phyloP scores from a whole-genome alignment of 2,113 vertebrate genomes.

The Cyrtonyx montezumae region DNA sequence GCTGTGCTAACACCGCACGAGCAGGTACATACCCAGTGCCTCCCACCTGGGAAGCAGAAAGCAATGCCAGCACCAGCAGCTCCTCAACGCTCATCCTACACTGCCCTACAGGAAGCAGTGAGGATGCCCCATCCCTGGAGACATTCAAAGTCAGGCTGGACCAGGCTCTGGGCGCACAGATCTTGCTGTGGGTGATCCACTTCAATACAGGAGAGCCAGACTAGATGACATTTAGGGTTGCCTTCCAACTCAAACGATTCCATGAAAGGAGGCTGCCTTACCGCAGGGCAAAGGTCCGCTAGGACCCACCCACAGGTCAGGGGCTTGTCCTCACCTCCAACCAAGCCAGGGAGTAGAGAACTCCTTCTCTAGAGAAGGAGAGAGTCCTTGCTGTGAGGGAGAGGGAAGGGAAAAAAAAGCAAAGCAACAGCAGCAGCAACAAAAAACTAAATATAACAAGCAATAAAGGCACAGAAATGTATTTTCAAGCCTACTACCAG shows the following conservation, averaged over 20 bases:
- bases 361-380: too few relatives aligned
- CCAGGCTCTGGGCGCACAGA: too few relatives aligned
- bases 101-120: fast-evolving
- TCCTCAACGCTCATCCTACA: too few relatives aligned
- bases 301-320: not conserved
- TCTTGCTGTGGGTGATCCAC: too few relatives aligned
- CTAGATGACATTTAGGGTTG: not conserved
- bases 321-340: fast-evolving
- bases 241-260: not conserved
- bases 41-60: not conserved
- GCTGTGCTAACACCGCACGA: not conserved
- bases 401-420: not conserved
- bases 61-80: too few relatives aligned
- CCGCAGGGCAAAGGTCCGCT: not conserved
- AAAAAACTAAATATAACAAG: not conserved
- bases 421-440: not conserved
- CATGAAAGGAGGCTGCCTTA: not conserved
- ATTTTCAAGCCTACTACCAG: not conserved
- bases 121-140: too few relatives aligned
- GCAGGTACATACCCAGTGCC: fast-evolving
- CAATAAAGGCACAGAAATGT: not conserved
- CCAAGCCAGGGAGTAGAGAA: too few relatives aligned
- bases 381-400: not conserved
- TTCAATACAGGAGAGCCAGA: too few relatives aligned
- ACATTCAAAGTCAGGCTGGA: too few relatives aligned